A percentile compares a stretch with the other conserved stretches of the same genome.
Evolutionary conservation across 2,113 vertebrate genomes (phyloP).

Genomic region (Shinisaurus crocodilurus): DNA sequence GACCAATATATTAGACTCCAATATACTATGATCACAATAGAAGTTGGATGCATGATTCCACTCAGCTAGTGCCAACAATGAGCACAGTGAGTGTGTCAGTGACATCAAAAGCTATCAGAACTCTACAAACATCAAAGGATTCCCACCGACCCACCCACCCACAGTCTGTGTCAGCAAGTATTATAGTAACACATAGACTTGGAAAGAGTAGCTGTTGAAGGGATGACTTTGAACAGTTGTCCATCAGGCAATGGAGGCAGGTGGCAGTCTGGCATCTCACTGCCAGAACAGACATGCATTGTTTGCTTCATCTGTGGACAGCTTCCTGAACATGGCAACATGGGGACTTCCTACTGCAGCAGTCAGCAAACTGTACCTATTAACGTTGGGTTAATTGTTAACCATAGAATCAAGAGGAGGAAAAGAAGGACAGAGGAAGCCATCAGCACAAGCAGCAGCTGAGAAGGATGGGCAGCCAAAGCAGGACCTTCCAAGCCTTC

Average conservation of each 20-base stretch:
- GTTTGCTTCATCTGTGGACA: slow-evolving; percentile 18
- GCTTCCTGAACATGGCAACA: slow-evolving; percentile 38
- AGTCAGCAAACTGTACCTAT: slow-evolving; percentile 43
- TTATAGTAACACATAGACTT: neutral
- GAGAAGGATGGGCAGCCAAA: neutral
- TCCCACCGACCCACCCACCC: neutral
- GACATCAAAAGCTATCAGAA: neutral
- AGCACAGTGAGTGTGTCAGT: neutral
- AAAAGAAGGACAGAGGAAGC: slow-evolving; percentile 10
- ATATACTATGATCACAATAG: neutral
- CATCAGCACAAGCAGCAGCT: slow-evolving; percentile 7
- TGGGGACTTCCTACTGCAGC: slow-evolving; percentile 26
- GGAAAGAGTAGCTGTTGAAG: neutral
- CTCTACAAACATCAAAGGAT: neutral
- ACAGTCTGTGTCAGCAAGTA: neutral
- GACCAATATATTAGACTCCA: neutral
- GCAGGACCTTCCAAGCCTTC: neutral
- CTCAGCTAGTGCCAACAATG: neutral
- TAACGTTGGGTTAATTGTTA: slow-evolving; percentile 34
- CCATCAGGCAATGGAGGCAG: neutral
- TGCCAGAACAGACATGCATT: neutral
- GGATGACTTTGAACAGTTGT: accelerated
- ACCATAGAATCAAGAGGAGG: neutral
- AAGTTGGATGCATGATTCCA: accelerated
- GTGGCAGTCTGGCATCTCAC: neutral